A percentile compares a stretch with the other conserved stretches of the same genome.
Evolutionary conservation across 2,113 vertebrate species (phyloP).

Genomic region (Rhynchomys soricoides): DNA sequence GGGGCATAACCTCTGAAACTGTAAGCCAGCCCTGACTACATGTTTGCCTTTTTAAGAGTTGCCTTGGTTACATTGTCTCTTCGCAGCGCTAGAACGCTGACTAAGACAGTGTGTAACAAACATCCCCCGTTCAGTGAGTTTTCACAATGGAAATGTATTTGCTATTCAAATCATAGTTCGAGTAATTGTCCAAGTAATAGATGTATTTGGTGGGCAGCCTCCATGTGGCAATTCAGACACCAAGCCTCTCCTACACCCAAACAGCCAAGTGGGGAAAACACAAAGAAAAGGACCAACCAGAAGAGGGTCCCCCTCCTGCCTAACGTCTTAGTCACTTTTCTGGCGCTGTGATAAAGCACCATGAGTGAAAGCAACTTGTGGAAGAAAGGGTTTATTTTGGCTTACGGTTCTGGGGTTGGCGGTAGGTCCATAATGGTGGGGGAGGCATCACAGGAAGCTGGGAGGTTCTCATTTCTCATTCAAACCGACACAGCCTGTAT

Average conservation of each 20-base stretch:
- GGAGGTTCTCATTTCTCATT: not conserved
- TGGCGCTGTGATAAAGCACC: not conserved
- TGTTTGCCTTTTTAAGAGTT: not conserved
- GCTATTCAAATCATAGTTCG: not conserved
- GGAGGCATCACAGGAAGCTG: not conserved
- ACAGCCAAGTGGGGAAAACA: not conserved
- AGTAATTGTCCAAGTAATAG: not conserved
- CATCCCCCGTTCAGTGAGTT: not conserved
- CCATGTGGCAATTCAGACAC: not conserved
- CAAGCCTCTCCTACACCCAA: not conserved
- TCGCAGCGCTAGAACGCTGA: not conserved
- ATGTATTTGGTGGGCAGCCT: not conserved
- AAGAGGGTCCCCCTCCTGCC: not conserved
- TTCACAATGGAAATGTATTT: not conserved
- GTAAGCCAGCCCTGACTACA: not conserved
- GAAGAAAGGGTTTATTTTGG: not conserved
- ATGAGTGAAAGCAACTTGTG: not conserved
- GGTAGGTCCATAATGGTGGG: not conserved
- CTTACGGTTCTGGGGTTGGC: not conserved
- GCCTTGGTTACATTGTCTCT: not conserved
- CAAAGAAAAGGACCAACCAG: rapidly evolving
- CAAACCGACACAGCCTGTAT: not conserved
- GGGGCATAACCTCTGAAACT: not conserved
- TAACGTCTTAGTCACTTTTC: not conserved
- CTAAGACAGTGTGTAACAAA: not conserved